phyloP scores from a whole-genome alignment of 1,140 invertebrate species.

The Trigoniulus corallinus region DNA sequence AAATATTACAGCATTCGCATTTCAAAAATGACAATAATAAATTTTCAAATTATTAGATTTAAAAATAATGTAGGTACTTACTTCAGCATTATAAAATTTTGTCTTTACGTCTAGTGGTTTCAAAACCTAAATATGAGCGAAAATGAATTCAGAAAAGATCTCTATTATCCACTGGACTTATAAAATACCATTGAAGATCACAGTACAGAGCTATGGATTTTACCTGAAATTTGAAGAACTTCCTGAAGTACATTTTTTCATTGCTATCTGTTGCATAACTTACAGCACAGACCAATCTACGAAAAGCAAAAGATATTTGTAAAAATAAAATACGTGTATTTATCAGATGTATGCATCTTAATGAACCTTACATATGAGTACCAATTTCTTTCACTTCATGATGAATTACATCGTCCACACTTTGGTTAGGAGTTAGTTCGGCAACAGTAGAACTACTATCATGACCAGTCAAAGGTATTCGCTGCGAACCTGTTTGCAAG shows the following conservation, averaged over 20 bases:
- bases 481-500: constrained; percentile 77
- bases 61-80: too few species aligned
- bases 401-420: constrained; percentile 84
- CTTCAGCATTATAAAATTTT: too few species aligned
- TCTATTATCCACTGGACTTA: too few species aligned
- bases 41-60: too few species aligned
- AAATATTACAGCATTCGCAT: too few species aligned
- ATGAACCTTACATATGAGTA: constrained; percentile 61
- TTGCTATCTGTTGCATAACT: constrained; percentile 54
- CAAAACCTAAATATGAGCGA: too few species aligned
- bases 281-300: constrained; percentile 85
- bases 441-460: constrained; percentile 39
- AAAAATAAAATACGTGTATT: constrained; percentile 5
- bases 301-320: constrained; percentile 23
- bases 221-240: constrained; percentile 93
- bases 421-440: constrained; percentile 60
- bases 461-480: constrained; percentile 51
- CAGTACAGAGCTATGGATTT: neutral
- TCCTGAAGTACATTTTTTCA: constrained; percentile 54
- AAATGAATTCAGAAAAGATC: too few species aligned
- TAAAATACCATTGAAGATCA: too few species aligned
- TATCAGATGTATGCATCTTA: constrained; percentile 5
- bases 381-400: constrained; percentile 98
- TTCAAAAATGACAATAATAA: too few species aligned
- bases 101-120: too few species aligned